Percentiles rank a stretch among this genome's conserved stretches.
Conservation (phyloP, 2,113 vertebrate genomes). For the Raja brachyura region DNA sequence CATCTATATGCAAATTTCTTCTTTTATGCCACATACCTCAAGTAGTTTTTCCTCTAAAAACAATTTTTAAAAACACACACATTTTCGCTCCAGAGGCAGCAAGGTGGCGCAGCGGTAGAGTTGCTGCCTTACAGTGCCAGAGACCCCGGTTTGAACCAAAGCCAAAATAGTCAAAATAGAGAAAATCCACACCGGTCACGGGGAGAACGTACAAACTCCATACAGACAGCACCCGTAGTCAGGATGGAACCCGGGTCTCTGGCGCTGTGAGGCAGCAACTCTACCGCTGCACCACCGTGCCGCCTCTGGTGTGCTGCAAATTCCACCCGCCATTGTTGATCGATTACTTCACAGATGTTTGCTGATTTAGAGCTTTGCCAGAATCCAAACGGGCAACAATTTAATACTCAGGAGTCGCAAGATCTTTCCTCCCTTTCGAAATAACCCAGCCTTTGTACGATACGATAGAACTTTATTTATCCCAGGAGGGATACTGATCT, state of each 20-base stretch:
- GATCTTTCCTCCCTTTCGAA: background rate
- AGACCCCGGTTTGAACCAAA: no score
- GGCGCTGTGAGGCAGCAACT: no score
- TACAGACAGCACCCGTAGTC: no score
- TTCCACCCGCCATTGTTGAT: background rate
- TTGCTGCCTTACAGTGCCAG: no score
- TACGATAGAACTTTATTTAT: no score
- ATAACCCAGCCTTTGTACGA: background rate
- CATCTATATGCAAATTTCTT: conserved; percentile 12
- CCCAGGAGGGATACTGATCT: no score
- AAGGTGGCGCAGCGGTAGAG: no score
- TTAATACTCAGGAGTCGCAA: background rate
- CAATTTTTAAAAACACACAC: background rate
- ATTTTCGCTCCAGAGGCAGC: background rate
- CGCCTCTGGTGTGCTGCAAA: background rate
- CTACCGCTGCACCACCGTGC: no score
- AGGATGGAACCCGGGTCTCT: no score
- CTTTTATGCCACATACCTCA: background rate
- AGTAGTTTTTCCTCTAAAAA: background rate
- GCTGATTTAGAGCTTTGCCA: background rate
- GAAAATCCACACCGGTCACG: no score
- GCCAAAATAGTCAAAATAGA: no score
- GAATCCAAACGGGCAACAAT: background rate
- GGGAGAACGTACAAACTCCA: no score
- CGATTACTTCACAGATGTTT: background rate